Base-by-base conservation (phyloP, 1,140 invertebrate genomes). In the Bombus turneri region DNA sequence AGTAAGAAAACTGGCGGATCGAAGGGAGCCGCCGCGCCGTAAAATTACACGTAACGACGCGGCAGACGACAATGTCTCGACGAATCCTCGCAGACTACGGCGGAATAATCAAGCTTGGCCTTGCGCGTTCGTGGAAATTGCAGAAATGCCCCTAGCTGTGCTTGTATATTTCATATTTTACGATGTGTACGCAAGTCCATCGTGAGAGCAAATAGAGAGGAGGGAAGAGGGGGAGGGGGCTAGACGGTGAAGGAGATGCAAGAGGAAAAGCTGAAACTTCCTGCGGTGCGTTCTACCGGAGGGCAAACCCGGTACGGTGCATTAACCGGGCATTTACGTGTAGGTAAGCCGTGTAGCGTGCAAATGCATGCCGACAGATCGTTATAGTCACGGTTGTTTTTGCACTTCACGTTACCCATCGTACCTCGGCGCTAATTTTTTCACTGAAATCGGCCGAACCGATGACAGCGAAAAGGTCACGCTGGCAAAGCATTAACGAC, bases 131-230 rank as follows among this genome's bases (percentile, higher is more conserved):
- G 73, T 88, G 72, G 86, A 86, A 91, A 91, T 89, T 91, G 81
- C 83, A 84, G 71, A 47, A 41, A 84, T 82, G 66, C 75, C 78
- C 73, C n/a, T 39, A 37, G 68, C 31, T 37, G 15, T 57, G 79
- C 81, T 88, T 82, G 74, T 81, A 83, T 85, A 80, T 90, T 91
- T 91, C 88, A 91, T 92, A 92, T 86, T 92, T 92, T 83, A 92
- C 75, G 86, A 90, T 92, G 91, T 92, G 78, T 90, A 87, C 90
- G 75, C 43, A 74, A 66, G 76, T 68, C 83, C 74, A 86, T 87
- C 86, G 64, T 75, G 83, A 80, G 64, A 64, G 86, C 85, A 92
- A 92, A 92, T 90, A 92, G 57, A 34, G 28, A 64, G 41, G 37
- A 77, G 69, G 41, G 41, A 5, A 39, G 57, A 62, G 18, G 34